Conservation (phyloP, 1,140 invertebrate genomes). For the Drosophila bipectinata region DNA sequence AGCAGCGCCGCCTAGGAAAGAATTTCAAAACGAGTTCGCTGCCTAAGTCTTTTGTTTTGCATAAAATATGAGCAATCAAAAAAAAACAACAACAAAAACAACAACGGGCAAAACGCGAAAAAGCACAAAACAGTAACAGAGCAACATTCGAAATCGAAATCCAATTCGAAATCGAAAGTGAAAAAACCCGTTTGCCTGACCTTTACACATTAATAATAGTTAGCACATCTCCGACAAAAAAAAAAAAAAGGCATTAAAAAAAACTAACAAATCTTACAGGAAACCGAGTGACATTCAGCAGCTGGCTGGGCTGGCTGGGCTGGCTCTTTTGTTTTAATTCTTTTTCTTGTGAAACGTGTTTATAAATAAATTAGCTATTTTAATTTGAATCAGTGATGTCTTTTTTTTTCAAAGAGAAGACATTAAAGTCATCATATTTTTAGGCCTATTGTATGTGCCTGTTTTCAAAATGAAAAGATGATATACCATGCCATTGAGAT, state of each 20-base stretch:
- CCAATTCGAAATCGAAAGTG: slow-evolving; percentile 75
- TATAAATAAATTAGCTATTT: neutral
- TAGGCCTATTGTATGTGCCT: too few species aligned
- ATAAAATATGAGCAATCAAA: slow-evolving; percentile 45
- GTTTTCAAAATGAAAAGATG: too few species aligned
- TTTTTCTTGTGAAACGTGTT: neutral
- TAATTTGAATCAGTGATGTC: too few species aligned
- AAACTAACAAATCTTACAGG: slow-evolving; percentile 34
- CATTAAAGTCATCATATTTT: too few species aligned
- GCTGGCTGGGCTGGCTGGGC: neutral
- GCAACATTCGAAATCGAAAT: slow-evolving; percentile 34
- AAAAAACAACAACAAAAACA: slow-evolving; percentile 12
- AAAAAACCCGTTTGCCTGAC: slow-evolving; percentile 74
- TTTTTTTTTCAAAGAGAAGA: too few species aligned
- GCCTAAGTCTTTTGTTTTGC: slow-evolving; percentile 68
- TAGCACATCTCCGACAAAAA: slow-evolving; percentile 60
- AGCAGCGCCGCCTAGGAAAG: slow-evolving; percentile 46
- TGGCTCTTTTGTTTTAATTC: neutral
- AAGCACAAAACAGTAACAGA: slow-evolving; percentile 36
- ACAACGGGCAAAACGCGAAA: neutral
- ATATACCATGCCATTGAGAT: too few species aligned
- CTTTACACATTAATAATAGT: slow-evolving; percentile 79
- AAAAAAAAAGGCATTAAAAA: slow-evolving; percentile 1
- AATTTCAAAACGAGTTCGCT: slow-evolving; percentile 71
- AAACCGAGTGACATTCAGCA: slow-evolving; percentile 13